These are phyloP conservation scores for Priocnemis perturbator DNA, from an alignment of 2,888 invertebrate genomes.

Conservation along the genomic window DNA sequence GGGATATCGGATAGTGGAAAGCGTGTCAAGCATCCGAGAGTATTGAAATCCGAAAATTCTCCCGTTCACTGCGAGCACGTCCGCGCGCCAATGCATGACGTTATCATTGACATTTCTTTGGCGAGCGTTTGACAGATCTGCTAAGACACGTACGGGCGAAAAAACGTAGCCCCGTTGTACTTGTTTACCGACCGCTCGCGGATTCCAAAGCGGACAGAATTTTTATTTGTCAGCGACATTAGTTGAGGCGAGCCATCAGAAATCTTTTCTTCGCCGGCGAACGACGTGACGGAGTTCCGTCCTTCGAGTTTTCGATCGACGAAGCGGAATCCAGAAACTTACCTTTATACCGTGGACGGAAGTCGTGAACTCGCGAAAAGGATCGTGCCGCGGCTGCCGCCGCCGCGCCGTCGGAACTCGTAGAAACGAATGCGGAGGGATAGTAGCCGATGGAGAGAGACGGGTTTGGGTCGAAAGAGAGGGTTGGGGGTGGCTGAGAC, in stretches of 20 bases:
- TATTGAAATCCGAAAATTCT: not conserved
- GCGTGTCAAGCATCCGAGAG: not conserved
- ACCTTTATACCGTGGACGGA: slow-evolving; percentile 44
- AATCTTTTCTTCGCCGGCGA: slow-evolving; percentile 1
- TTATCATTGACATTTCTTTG: slow-evolving; percentile 2
- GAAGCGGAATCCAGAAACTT: slow-evolving; percentile 40
- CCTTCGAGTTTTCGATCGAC: slow-evolving; percentile 25
- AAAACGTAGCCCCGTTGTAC: too few relatives aligned
- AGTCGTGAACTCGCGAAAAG: slow-evolving; percentile 55
- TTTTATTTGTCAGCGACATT: too few relatives aligned
- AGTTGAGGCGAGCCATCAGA: too few relatives aligned
- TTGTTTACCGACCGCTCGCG: too few relatives aligned
- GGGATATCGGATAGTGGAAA: too few relatives aligned
- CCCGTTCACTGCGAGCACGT: too few relatives aligned
- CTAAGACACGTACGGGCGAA: too few relatives aligned
- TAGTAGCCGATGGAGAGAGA: slow-evolving; percentile 8
- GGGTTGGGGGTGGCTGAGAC: slow-evolving; percentile 12
- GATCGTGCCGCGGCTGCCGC: slow-evolving; percentile 36
- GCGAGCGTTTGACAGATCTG: too few relatives aligned
- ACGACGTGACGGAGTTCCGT: not conserved
- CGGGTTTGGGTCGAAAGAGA: not conserved
- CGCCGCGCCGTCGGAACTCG: slow-evolving; percentile 46
- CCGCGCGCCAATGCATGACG: not conserved
- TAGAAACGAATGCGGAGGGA: slow-evolving; percentile 45
- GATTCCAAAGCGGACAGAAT: too few relatives aligned